phyloP scores from a whole-genome alignment of 2,797 vertebrate species.

The Botia almorhae region DNA sequence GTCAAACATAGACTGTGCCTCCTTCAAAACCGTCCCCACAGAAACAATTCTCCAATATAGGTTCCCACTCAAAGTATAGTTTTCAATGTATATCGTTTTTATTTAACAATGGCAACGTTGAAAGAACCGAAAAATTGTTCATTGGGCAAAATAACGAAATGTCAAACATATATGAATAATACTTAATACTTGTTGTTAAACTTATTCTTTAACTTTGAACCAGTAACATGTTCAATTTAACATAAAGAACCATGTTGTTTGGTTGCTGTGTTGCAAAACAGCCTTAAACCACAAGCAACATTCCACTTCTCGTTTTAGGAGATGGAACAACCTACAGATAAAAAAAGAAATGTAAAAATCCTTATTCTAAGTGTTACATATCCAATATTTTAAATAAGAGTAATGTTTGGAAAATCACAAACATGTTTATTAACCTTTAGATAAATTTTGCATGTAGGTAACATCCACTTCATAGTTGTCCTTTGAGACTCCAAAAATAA shows the following conservation, averaged over 20 bases:
- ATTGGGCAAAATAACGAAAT: neutral
- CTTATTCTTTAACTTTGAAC: neutral
- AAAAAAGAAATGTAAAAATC: conserved; percentile 1
- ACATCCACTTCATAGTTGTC: conserved; percentile 89
- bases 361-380: neutral
- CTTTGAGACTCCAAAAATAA: conserved; percentile 73
- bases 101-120: conserved; percentile 26
- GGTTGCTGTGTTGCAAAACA: conserved; percentile 8
- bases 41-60: conserved; percentile 38
- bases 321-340: conserved; percentile 77
- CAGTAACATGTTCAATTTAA: neutral
- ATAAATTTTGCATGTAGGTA: conserved; percentile 94
- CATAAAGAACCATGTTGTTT: neutral
- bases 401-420: neutral
- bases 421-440: conserved; percentile 80
- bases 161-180: neutral
- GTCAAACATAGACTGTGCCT: neutral
- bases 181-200: no score
- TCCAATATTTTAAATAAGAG: neutral
- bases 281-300: conserved; percentile 59
- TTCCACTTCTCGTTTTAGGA: conserved; percentile 75
- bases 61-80: conserved; percentile 41
- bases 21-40: conserved; percentile 9
- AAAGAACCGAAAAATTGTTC: conserved; percentile 12
- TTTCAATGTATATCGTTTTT: neutral